Percentiles rank a stretch among this genome's conserved stretches.
Evolutionary conservation across 2,888 invertebrate genomes (phyloP).

Genomic region (Netelia inedita): DNA sequence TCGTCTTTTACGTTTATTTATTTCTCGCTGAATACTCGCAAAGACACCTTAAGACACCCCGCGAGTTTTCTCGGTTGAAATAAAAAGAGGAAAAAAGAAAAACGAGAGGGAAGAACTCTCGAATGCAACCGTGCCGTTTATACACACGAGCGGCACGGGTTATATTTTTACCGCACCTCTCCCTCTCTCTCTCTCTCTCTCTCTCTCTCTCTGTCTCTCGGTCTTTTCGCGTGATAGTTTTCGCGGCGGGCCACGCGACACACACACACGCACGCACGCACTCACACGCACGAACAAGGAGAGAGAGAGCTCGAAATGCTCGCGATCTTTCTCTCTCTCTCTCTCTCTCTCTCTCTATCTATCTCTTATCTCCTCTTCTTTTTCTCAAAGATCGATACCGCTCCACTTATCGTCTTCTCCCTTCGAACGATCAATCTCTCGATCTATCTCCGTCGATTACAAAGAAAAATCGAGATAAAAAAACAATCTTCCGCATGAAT

Average conservation of each 20-base stretch:
- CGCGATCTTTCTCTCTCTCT: constrained; percentile 11
- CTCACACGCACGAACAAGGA: background rate
- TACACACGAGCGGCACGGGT: constrained; percentile 21
- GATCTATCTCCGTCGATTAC: background rate
- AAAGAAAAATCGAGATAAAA: too few species aligned
- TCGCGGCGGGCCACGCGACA: background rate
- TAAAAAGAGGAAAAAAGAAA: background rate
- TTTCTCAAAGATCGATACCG: constrained; percentile 3
- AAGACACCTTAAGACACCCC: background rate
- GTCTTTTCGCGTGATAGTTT: background rate
- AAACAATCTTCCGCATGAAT: too few species aligned
- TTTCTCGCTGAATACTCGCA: background rate
- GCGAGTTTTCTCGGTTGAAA: background rate
- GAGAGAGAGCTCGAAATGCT: background rate
- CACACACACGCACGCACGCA: background rate
- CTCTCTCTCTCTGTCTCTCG: constrained; percentile 7
- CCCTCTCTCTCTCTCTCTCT: constrained; percentile 9
- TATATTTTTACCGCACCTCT: constrained; percentile 63
- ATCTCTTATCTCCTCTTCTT: constrained; percentile 8
- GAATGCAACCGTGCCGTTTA: constrained; percentile 52
- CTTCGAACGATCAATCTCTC: background rate
- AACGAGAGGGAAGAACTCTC: constrained; percentile 23
- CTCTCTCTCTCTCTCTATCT: constrained; percentile 22
- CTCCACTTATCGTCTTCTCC: background rate
- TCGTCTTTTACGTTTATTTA: background rate